A percentile compares a stretch with the other conserved stretches of the same genome.
Evolutionary conservation across 2,113 vertebrate genomes (phyloP).

Genomic region (Malaclemys terrapin): DNA sequence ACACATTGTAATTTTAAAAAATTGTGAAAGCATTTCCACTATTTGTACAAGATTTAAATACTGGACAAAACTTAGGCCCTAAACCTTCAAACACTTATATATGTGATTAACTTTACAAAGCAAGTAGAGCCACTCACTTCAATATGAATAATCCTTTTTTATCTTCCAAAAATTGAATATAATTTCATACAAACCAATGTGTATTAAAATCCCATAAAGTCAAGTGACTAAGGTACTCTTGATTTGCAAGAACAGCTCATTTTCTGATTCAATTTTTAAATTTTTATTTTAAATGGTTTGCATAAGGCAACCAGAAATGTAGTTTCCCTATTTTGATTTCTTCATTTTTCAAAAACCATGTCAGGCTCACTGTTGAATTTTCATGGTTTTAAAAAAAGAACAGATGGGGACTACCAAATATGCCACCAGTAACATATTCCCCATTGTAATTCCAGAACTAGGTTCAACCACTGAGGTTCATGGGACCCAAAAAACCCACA

Average conservation of each 20-base stretch:
- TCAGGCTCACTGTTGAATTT: not conserved
- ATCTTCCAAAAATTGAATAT: not conserved
- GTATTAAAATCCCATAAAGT: not conserved
- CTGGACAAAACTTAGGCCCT: not conserved
- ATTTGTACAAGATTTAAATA: not conserved
- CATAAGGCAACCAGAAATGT: not conserved
- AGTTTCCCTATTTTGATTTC: not conserved
- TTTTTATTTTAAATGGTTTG: not conserved
- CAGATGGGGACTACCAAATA: constrained; percentile 5
- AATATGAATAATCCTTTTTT: not conserved
- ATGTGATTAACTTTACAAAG: not conserved
- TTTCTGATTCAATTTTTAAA: not conserved
- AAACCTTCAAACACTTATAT: not conserved
- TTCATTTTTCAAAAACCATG: not conserved
- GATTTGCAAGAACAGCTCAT: not conserved
- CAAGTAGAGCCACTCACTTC: not conserved
- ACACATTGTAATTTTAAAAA: not conserved
- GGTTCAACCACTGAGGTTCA: not conserved
- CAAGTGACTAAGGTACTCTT: not conserved
- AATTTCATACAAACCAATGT: not conserved
- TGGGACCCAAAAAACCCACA: not conserved
- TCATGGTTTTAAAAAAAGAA: not conserved
- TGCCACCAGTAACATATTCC: not conserved
- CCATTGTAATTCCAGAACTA: not conserved
- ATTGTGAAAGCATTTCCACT: not conserved